Conservation (phyloP, 1,140 invertebrate genomes). For the Ostrea denselamellosa region DNA sequence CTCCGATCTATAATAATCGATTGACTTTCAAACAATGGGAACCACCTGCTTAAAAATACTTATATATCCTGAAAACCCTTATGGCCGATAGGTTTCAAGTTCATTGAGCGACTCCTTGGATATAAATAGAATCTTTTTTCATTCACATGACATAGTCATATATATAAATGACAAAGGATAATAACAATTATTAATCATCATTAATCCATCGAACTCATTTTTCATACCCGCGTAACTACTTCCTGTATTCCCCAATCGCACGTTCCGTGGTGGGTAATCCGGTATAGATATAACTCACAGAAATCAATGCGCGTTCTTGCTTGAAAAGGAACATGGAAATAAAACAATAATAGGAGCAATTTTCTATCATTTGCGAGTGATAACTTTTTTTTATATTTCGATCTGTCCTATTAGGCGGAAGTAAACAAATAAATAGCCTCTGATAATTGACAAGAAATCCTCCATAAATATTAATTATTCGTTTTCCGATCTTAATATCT, state of each 20-base stretch:
- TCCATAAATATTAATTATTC: too few relatives aligned
- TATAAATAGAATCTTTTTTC: neutral
- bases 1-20: too few relatives aligned
- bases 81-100: too few relatives aligned
- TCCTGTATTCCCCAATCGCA: neutral
- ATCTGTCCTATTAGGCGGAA: neutral
- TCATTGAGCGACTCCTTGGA: neutral
- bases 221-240: neutral
- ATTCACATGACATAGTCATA: neutral
- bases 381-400: neutral
- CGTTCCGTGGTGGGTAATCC: neutral
- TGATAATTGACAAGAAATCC: neutral
- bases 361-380: neutral
- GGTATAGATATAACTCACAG: neutral
- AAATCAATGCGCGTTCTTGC: neutral
- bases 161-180: neutral
- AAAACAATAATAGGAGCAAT: neutral
- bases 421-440: neutral
- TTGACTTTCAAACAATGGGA: too few relatives aligned
- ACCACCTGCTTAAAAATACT: too few relatives aligned
- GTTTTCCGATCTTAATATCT: too few relatives aligned
- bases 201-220: conserved; percentile 25
- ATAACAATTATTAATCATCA: neutral
- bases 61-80: too few relatives aligned
- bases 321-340: neutral